Percentiles rank a stretch among this genome's conserved stretches.
Conservation (phyloP, 2,888 invertebrate genomes). For the Troides aeacus region DNA sequence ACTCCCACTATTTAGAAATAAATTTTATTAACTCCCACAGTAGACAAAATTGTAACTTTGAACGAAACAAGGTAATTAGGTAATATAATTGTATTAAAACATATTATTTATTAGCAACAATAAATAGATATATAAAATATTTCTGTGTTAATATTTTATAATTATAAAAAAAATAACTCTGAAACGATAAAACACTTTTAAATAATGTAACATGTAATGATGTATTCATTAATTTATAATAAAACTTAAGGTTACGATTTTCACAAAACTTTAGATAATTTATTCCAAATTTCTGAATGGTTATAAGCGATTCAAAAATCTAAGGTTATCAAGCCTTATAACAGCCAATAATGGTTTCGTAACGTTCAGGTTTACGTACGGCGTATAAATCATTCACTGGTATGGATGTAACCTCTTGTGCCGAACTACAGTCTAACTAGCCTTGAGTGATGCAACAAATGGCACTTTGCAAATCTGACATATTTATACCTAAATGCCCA, state of each 20-base stretch:
- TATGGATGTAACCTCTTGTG: conserved; percentile 34
- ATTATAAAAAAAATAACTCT: too few relatives aligned
- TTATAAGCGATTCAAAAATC: background rate
- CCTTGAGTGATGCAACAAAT: conserved; percentile 39
- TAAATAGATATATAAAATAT: too few relatives aligned
- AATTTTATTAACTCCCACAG: too few relatives aligned
- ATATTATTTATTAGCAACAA: too few relatives aligned
- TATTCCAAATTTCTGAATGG: background rate
- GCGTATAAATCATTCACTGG: conserved; percentile 31
- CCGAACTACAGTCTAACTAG: conserved; percentile 30
- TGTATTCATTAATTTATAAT: too few relatives aligned
- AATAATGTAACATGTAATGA: background rate
- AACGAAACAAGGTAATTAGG: too few relatives aligned
- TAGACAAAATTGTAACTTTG: too few relatives aligned
- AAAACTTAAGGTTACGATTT: too few relatives aligned
- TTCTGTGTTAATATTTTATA: too few relatives aligned
- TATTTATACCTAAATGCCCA: background rate
- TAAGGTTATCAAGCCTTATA: conserved; percentile 16
- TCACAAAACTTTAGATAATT: background rate
- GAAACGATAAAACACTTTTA: background rate
- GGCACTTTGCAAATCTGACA: conserved; percentile 28
- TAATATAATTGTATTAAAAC: too few relatives aligned
- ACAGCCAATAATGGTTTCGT: conserved; percentile 17
- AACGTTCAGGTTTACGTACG: conserved; percentile 6
- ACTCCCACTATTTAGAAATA: too few relatives aligned